Conservation (phyloP, 2,888 invertebrate species). For the Aspidiotus destructor region DNA sequence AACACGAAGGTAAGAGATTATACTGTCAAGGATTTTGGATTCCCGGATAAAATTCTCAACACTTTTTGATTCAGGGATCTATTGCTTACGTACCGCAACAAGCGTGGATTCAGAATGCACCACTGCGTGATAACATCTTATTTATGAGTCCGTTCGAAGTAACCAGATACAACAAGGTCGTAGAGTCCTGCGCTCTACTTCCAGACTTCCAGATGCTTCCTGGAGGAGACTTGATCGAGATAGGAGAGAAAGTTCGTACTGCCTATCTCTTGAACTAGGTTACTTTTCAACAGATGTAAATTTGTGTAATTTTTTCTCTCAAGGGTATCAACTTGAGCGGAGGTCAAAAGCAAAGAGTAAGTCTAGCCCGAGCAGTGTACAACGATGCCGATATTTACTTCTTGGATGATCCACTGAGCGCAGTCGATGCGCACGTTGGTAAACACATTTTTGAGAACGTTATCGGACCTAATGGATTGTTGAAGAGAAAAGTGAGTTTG, state of each 20-base stretch:
- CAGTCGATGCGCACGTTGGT: constrained; percentile 57
- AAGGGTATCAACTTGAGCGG: constrained; percentile 74
- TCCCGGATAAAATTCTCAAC: not conserved
- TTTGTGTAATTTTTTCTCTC: constrained; percentile 9
- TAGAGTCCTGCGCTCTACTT: constrained; percentile 82
- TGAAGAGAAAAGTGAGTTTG: constrained; percentile 41
- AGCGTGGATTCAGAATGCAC: constrained; percentile 97
- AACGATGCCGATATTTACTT: constrained; percentile 79
- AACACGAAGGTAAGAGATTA: constrained; percentile 51
- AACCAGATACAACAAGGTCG: constrained; percentile 62
- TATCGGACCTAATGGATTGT: constrained; percentile 46
- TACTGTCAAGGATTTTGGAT: not conserved
- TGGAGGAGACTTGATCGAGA: constrained; percentile 92
- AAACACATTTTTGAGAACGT: constrained; percentile 55
- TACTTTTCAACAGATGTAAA: not conserved
- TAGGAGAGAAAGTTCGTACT: constrained; percentile 72
- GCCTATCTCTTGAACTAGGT: not conserved
- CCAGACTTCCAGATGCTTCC: constrained; percentile 88
- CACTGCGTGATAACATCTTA: constrained; percentile 81
- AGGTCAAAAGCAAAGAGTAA: constrained; percentile 88
- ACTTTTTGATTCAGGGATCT: constrained; percentile 42
- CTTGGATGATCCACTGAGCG: constrained; percentile 81
- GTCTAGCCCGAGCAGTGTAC: constrained; percentile 84
- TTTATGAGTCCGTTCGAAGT: constrained; percentile 71
- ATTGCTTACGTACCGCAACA: constrained; percentile 85